A percentile compares a stretch with the other conserved stretches of the same genome.
These are phyloP conservation scores for Nymphalis io DNA, from an alignment of 1,140 invertebrate genomes.

Conservation along the genomic window DNA sequence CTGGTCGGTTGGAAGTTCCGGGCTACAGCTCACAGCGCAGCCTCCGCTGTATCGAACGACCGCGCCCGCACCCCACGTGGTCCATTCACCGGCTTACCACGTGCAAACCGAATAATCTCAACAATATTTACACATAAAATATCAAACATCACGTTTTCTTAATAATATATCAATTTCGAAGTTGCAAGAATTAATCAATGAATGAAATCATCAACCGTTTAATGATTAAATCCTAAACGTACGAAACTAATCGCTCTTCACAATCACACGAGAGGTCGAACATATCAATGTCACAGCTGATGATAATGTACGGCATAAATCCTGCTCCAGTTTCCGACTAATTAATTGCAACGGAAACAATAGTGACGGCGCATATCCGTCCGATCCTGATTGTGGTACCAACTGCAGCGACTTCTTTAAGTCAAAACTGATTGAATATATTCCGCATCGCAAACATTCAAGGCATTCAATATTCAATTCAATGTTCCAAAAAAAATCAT, in stretches of 20 bases:
- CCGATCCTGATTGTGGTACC: slow-evolving; percentile 26
- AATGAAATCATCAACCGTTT: background rate
- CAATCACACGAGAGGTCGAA: slow-evolving; percentile 11
- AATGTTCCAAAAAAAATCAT: too few relatives aligned
- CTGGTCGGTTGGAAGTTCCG: slow-evolving; percentile 49
- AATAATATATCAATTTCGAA: too few relatives aligned
- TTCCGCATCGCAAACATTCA: background rate
- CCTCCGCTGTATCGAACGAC: slow-evolving; percentile 72
- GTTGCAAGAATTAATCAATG: too few relatives aligned
- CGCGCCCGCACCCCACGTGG: slow-evolving; percentile 67
- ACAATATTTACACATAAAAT: slow-evolving; percentile 7
- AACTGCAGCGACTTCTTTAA: slow-evolving; percentile 11
- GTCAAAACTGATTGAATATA: slow-evolving; percentile 9
- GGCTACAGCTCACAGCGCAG: slow-evolving; percentile 66
- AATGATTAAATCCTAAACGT: background rate
- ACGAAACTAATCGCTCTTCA: background rate
- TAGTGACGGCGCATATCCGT: slow-evolving; percentile 41
- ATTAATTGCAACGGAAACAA: slow-evolving; percentile 49
- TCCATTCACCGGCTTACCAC: slow-evolving; percentile 67
- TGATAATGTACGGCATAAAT: slow-evolving; percentile 39
- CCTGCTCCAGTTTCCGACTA: slow-evolving; percentile 38
- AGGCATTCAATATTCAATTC: background rate
- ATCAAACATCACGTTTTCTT: background rate
- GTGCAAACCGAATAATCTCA: slow-evolving; percentile 45
- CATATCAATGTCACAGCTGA: slow-evolving; percentile 26